Evolutionary conservation across 2,888 invertebrate species (phyloP).

Genomic region (Lycia hirtaria): DNA sequence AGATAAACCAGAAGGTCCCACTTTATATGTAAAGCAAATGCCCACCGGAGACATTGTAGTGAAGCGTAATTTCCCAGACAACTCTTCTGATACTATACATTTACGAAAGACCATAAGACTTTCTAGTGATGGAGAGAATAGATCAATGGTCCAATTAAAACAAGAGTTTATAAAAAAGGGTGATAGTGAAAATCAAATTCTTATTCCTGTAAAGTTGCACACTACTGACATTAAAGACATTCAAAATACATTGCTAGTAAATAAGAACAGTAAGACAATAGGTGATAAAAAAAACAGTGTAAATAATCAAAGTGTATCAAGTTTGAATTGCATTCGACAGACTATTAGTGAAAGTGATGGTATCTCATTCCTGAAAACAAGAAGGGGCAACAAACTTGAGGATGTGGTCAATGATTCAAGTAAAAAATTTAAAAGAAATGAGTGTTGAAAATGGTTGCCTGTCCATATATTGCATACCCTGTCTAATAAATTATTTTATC

Average conservation of each 20-base stretch:
- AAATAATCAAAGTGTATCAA: constrained; percentile 81
- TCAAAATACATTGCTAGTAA: constrained; percentile 80
- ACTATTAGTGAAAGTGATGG: constrained; percentile 75
- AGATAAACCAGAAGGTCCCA: constrained; percentile 67
- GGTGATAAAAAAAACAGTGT: constrained; percentile 83
- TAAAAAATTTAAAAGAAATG: constrained; percentile 81
- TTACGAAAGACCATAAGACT: constrained; percentile 77
- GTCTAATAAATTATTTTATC: constrained; percentile 80
- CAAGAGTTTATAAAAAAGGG: constrained; percentile 75
- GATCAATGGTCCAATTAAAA: constrained; percentile 76
- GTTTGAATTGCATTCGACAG: constrained; percentile 76
- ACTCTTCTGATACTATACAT: constrained; percentile 70
- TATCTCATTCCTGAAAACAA: constrained; percentile 73
- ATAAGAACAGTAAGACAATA: constrained; percentile 78
- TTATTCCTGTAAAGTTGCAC: constrained; percentile 76
- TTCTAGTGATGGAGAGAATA: constrained; percentile 76
- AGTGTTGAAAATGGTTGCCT: constrained; percentile 71
- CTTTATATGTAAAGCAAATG: constrained; percentile 77
- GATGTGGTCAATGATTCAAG: constrained; percentile 73
- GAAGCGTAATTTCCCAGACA: constrained; percentile 71
- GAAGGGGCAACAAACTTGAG: constrained; percentile 75
- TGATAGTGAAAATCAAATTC: constrained; percentile 78
- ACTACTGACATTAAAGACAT: constrained; percentile 79
- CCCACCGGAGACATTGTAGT: constrained; percentile 75
- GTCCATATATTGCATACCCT: constrained; percentile 58